Evolutionary conservation across 2,113 vertebrate genomes (phyloP).

Genomic region (Meleagris gallopavo): DNA sequence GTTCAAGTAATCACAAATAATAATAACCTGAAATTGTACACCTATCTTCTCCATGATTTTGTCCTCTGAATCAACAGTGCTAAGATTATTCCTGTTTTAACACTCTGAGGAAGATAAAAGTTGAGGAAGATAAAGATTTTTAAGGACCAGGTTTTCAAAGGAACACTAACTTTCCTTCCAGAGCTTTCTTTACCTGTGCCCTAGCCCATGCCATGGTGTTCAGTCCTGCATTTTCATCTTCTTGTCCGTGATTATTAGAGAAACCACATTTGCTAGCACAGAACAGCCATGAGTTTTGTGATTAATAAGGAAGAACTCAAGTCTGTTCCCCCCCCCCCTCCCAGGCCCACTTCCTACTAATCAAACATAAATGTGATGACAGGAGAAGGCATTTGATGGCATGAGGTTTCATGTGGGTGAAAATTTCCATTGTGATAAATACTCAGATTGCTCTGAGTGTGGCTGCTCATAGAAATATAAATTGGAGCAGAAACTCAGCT

Average conservation of each 20-base stretch:
- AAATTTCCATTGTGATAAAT: constrained; percentile 4
- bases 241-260: neutral
- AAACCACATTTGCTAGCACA: neutral
- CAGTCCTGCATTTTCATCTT: neutral
- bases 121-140: neutral
- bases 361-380: constrained; percentile 14
- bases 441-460: neutral
- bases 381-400: neutral
- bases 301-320: neutral
- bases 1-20: neutral
- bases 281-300: neutral
- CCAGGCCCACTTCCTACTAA: neutral
- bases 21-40: neutral
- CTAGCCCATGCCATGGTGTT: neutral
- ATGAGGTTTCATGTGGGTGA: neutral
- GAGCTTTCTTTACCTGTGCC: neutral
- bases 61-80: neutral
- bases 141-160: neutral
- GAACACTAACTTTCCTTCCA: neutral
- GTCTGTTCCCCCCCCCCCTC: neutral
- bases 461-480: neutral
- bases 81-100: neutral
- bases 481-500: neutral
- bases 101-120: neutral
- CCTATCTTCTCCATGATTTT: fast-evolving